A percentile compares a stretch with the other conserved stretches of the same genome.
Conservation (phyloP, 2,797 vertebrate species). For the Gymnopithys bicolor region DNA sequence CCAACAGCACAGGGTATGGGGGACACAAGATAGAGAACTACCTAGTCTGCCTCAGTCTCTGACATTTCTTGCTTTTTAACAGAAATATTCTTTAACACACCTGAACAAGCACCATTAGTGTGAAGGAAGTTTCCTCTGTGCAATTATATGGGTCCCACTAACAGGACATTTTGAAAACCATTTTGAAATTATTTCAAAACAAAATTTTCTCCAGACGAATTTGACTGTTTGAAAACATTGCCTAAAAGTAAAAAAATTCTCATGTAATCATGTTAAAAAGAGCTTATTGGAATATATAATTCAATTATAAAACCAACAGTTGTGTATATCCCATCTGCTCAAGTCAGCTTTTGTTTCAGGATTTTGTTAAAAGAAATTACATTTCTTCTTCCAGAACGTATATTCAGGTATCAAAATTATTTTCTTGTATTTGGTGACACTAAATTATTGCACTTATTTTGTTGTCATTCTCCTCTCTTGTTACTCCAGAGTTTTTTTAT, state of each 20-base stretch:
- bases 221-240: not conserved
- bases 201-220: not conserved
- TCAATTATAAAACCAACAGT: not conserved
- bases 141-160: not conserved
- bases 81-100: not conserved
- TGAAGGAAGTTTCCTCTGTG: not conserved
- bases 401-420: not conserved
- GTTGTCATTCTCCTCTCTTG: not conserved
- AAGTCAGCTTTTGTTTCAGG: not conserved
- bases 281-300: not conserved
- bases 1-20: not conserved
- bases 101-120: rapidly evolving
- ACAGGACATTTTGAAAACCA: not conserved
- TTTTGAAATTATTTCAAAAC: not conserved
- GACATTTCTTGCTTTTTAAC: not conserved
- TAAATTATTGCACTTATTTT: not conserved
- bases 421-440: not conserved
- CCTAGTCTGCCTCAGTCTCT: not conserved
- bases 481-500: not conserved
- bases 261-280: not conserved
- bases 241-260: not conserved
- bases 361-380: not conserved
- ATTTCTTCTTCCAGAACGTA: not conserved
- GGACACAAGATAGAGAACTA: not conserved
- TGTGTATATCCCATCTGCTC: not conserved